Evolutionary conservation across 1,140 invertebrate genomes (phyloP).

Genomic region (Lysiphlebus fabarum): DNA sequence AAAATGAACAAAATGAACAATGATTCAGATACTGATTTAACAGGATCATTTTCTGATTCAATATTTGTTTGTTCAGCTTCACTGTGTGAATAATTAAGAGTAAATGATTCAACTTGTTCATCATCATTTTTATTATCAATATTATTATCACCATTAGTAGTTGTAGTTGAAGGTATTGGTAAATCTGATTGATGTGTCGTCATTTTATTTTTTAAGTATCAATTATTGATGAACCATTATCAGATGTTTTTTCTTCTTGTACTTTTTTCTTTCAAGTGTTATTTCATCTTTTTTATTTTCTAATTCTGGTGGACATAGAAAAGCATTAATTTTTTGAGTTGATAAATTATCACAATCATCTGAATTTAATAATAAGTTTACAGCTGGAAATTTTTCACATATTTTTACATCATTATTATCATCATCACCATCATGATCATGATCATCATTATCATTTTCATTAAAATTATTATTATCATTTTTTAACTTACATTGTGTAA

Average conservation of each 20-base stretch:
- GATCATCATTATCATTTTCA: conserved; percentile 19
- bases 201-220: conserved; percentile 51
- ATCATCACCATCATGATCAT: no score
- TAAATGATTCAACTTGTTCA: background rate
- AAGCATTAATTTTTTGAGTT: conserved; percentile 43
- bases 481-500: no score
- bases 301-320: conserved; percentile 49
- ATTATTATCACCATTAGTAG: background rate
- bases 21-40: no score
- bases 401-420: conserved; percentile 6
- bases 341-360: conserved; percentile 12
- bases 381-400: background rate
- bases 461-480: conserved; percentile 14
- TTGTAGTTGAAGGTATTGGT: conserved; percentile 14
- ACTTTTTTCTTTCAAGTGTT: conserved; percentile 44
- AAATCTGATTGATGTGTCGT: conserved; percentile 29
- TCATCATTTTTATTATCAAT: no score
- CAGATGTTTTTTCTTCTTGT: background rate
- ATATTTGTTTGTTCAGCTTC: no score
- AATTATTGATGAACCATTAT: conserved; percentile 39
- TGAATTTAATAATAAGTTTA: conserved; percentile 12
- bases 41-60: conserved; percentile 17
- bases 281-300: conserved; percentile 49
- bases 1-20: conserved; percentile 39
- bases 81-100: no score